These are phyloP conservation scores for Colius striatus DNA, from an alignment of 2,113 vertebrate species.

Conservation along the genomic window DNA sequence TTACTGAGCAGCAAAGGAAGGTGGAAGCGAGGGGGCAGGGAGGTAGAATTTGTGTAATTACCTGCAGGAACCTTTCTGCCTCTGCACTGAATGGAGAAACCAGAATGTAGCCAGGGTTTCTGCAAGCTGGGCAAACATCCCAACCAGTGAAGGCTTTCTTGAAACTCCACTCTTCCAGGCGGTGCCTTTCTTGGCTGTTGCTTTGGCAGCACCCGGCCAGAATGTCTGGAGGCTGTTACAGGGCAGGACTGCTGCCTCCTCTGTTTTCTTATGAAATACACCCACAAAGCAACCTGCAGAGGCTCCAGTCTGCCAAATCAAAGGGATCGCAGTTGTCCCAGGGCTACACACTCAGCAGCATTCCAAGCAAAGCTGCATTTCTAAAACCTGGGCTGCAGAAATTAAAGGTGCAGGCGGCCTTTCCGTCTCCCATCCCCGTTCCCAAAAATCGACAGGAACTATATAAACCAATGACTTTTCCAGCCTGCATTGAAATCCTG, in stretches of 20 bases:
- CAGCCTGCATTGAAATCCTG: neutral
- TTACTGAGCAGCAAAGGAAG: neutral
- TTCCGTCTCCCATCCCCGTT: neutral
- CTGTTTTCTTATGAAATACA: conserved; percentile 65
- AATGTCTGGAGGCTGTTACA: conserved; percentile 68
- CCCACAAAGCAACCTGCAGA: conserved; percentile 53
- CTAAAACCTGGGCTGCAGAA: conserved; percentile 35
- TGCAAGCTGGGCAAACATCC: conserved; percentile 56
- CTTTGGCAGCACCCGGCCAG: conserved; percentile 48
- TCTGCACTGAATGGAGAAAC: neutral
- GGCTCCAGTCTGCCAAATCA: conserved; percentile 67
- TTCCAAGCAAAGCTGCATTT: conserved; percentile 46
- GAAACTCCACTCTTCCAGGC: conserved; percentile 56
- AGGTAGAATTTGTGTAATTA: conserved; percentile 4
- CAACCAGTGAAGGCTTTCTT: conserved; percentile 32
- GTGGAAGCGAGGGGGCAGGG: conserved; percentile 2
- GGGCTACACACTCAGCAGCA: conserved; percentile 68
- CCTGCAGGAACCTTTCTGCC: conserved; percentile 49
- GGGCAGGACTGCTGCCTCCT: conserved; percentile 70
- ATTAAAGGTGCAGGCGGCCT: conserved; percentile 26
- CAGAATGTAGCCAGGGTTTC: conserved; percentile 31
- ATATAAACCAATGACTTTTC: neutral
- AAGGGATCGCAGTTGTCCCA: conserved; percentile 58
- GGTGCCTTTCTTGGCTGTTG: conserved; percentile 63
- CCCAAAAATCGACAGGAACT: neutral